Percentiles rank a stretch among this genome's conserved stretches.
These are phyloP conservation scores for Petrocephalus schoutedeni DNA, from an alignment of 2,797 vertebrate genomes.

Conservation along the genomic window DNA sequence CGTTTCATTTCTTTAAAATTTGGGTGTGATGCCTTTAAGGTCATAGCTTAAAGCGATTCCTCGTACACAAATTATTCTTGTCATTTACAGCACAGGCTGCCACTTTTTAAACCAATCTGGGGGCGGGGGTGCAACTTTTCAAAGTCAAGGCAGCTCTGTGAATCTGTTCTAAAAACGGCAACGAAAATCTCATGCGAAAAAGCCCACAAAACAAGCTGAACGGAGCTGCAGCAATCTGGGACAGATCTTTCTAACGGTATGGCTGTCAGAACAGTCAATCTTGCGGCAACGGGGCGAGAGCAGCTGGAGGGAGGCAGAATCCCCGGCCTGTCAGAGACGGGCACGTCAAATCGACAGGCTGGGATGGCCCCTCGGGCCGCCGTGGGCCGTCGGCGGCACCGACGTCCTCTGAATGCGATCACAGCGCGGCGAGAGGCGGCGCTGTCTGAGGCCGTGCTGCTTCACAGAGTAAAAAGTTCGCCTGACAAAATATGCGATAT, in stretches of 20 bases:
- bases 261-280: conserved; percentile 41
- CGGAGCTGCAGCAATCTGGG: conserved; percentile 1
- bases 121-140: not conserved
- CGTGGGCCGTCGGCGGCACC: not conserved
- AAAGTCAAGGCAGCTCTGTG: conserved; percentile 8
- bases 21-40: not conserved
- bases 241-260: conserved; percentile 33
- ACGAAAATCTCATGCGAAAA: conserved; percentile 12
- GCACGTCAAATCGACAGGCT: conserved; percentile 19
- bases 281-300: conserved; percentile 25
- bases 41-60: not conserved
- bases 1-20: not conserved
- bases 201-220: not conserved
- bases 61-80: not conserved
- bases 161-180: conserved; percentile 11
- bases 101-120: not conserved
- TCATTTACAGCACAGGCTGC: not conserved
- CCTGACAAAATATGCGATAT: not conserved
- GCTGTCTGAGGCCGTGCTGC: not conserved
- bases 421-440: not conserved
- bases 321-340: conserved; percentile 19
- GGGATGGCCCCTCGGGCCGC: not conserved
- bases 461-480: not conserved
- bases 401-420: conserved; percentile 32
- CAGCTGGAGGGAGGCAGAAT: conserved; percentile 8